Base-by-base conservation (phyloP, 23 tunicate genomes). In the Diplosoma virens region DNA sequence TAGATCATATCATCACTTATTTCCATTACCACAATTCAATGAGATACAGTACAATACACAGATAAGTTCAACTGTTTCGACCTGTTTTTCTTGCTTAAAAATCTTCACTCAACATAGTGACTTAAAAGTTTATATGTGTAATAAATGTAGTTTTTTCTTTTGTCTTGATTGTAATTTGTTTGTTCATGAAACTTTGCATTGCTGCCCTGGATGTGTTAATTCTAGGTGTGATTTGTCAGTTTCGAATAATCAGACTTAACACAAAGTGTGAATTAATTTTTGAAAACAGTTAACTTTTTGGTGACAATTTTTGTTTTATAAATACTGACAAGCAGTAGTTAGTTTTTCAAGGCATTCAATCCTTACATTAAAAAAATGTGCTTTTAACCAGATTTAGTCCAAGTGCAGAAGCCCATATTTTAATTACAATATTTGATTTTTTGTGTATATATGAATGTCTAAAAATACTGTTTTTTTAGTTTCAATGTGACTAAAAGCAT, bases 121-220 rank as follows among this genome's bases (percentile, higher is more conserved):
- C 22, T 46, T 66, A 20, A 73, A 93, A 0, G 63, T 79, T 24
- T 71, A 95, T 52, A 35, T 45, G 26, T 95, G 99, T 66, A 24
- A 28, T 14, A 66, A 59, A 45, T 95, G 99, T 37, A 37, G 55
- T 25, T 35, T 29, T 27, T 32, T 54, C 32, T 79, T 84, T 79
- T 95, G 99, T 31, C 27, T 80, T 9, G 92, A 88, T 53, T 95
- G 99, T 76, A 85, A 95, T 71, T 47, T 80, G 27, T 95, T 79
- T 76, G 83, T 95, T 18, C 91, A 83, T 79, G 93, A 88, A 24
- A 78, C 79, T 56, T 76, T 95, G 64, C 96, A 95, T 47, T 79
- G 87, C 27, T 95, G 99, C 56, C 99, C 99, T 28, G 99, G 99
- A 14, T 95, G 99, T 58, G 56, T 88, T 1, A 90, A 84, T 66